These are phyloP conservation scores for Trilocha varians DNA, from an alignment of 2,888 invertebrate genomes.

Conservation along the genomic window DNA sequence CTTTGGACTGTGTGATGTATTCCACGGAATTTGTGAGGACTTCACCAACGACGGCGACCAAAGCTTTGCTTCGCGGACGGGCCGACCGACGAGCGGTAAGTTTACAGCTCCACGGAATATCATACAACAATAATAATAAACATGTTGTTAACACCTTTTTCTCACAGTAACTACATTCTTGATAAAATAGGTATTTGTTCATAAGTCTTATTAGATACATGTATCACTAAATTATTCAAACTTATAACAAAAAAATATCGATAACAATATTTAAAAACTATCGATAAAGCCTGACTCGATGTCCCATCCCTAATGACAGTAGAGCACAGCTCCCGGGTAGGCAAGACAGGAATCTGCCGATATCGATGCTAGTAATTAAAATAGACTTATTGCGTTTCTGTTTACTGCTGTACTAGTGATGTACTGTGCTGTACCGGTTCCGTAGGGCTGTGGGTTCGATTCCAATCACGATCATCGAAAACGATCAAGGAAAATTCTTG, in stretches of 20 bases:
- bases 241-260: not conserved
- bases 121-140: too few species aligned
- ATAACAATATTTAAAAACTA: constrained; percentile 2
- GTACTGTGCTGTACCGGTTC: not conserved
- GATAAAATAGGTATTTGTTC: too few species aligned
- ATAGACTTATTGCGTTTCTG: constrained; percentile 61
- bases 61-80: too few species aligned
- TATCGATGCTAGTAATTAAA: constrained; percentile 70
- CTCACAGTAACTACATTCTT: too few species aligned
- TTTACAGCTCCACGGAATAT: too few species aligned
- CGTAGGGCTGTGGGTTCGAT: not conserved
- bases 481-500: too few species aligned
- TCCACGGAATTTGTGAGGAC: too few species aligned
- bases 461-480: not conserved
- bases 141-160: too few species aligned
- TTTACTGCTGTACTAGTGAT: constrained; percentile 3
- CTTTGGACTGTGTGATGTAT: too few species aligned
- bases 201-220: too few species aligned
- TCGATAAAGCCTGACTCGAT: constrained; percentile 19
- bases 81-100: too few species aligned
- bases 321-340: constrained; percentile 63
- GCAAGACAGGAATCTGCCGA: constrained; percentile 70
- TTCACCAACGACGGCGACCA: too few species aligned
- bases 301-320: constrained; percentile 40
- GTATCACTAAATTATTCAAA: not conserved